Conservation (phyloP, 2,888 invertebrate genomes). For the Pristionchus mayeri region DNA sequence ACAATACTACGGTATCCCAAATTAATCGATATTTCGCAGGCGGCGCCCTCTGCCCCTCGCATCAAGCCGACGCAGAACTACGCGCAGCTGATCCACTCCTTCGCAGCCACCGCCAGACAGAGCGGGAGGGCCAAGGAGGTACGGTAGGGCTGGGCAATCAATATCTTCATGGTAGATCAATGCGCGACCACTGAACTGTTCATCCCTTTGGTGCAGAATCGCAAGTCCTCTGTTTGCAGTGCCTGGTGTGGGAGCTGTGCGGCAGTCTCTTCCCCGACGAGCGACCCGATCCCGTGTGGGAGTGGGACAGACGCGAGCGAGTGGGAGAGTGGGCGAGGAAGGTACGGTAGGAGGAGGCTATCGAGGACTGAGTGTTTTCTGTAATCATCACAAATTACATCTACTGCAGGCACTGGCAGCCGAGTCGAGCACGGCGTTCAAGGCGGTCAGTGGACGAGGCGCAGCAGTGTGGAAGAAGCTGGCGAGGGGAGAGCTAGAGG, state of each 20-base stretch:
- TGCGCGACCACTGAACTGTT: background rate
- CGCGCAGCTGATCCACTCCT: slow-evolving; percentile 55
- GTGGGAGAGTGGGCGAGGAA: slow-evolving; percentile 60
- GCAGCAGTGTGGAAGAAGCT: slow-evolving; percentile 55
- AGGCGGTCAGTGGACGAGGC: background rate
- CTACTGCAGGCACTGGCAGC: background rate
- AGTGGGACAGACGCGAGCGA: slow-evolving; percentile 56
- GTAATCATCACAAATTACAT: no score
- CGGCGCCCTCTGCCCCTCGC: slow-evolving; percentile 49
- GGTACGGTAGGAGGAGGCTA: slow-evolving; percentile 48
- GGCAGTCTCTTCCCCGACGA: slow-evolving; percentile 58
- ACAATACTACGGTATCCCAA: no score
- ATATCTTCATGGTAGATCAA: background rate
- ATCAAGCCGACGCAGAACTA: slow-evolving; percentile 53
- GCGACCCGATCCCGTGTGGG: slow-evolving; percentile 53
- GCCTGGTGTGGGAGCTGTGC: slow-evolving; percentile 60
- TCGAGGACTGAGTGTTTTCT: background rate
- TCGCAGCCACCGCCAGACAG: slow-evolving; percentile 54
- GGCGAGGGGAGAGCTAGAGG: slow-evolving; percentile 56
- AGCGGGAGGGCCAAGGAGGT: slow-evolving; percentile 46
- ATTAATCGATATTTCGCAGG: background rate
- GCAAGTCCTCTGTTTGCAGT: slow-evolving; percentile 40
- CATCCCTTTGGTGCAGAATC: background rate
- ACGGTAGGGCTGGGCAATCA: background rate
- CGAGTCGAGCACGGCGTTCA: background rate